These are phyloP conservation scores for Temnothorax ravouxi DNA, from an alignment of 2,888 invertebrate species.

Conservation along the genomic window DNA sequence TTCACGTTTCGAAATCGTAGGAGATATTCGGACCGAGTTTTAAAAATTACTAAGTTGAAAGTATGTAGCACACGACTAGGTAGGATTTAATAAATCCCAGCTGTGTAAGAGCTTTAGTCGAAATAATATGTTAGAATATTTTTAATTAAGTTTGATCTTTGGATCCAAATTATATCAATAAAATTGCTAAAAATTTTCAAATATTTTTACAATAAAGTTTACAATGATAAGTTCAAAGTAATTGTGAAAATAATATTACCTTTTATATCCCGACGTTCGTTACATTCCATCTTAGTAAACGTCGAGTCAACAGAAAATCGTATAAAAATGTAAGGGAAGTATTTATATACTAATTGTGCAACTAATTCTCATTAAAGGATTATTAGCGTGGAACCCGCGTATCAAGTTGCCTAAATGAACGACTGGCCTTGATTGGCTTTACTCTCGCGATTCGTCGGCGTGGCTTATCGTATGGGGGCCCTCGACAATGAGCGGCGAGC, in stretches of 20 bases:
- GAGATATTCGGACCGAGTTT: background rate
- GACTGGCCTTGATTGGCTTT: constrained; percentile 46
- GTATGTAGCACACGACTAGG: background rate
- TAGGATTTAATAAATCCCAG: background rate
- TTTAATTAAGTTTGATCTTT: background rate
- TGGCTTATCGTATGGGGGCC: constrained; percentile 28
- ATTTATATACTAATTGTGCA: background rate
- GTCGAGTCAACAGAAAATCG: too few species aligned
- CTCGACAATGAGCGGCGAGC: constrained; percentile 37
- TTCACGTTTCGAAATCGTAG: background rate
- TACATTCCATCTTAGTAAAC: too few species aligned
- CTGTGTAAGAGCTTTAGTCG: background rate
- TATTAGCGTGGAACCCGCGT: constrained; percentile 41
- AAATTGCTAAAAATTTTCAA: background rate
- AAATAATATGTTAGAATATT: background rate
- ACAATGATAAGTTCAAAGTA: background rate
- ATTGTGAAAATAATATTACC: background rate
- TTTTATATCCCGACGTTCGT: background rate
- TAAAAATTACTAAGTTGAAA: background rate
- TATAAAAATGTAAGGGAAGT: background rate
- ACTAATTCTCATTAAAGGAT: constrained; percentile 28
- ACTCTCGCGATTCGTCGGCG: constrained; percentile 16
- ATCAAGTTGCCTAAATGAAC: constrained; percentile 34
- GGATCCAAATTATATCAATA: background rate
- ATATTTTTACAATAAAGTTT: background rate